Evolutionary conservation across 2,113 vertebrate genomes (phyloP), one percentile per base, ranked within the genome.

Genomic region (Grammomys dolichurus): DNA sequence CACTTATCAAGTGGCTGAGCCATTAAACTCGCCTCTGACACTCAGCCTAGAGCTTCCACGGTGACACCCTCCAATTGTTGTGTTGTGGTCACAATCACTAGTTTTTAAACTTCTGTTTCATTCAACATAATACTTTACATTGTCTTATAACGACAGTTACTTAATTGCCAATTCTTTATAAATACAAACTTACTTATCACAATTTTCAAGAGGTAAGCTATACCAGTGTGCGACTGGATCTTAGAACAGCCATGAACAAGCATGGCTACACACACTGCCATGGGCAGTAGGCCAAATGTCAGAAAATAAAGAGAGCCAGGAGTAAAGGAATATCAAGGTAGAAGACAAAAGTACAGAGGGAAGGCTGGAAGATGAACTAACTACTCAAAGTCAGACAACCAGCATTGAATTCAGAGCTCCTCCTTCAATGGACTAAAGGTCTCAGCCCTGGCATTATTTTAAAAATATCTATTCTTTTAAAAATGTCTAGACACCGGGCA

Each of bases 81-180:
- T 81, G 58, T 51, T 40, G 9, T 28, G 19, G 51, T 88, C 36
- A 12, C 1, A 16, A 40, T 36, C 33, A 51, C 51, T 70, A 92
- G 72, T 80, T 95, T 90, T 67, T 14, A 88, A 95, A 81, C 20
- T n/a, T 91, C 54, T 58, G 63, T 51, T 51, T 36, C 58, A 73
- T 88, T 95, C 96, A 96, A 94, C 90, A 82, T 48, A 75, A 84
- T 84, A 81, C 80, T 72, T 80, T 51, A 70, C 80, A 87, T 95
- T 90, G 67, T 93, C 89, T 67, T 84, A 48, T 5, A 65, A 24
- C 5, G 58, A 60, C 43, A 54, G 76, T 51, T 67, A 67, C 43
- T n/a, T 58, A 76, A 77, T 9, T 46, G 28, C 33, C 54, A 76
- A 75, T 70, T 86, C 90, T 60, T 36, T 28, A 92, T 6, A 54